These are phyloP conservation scores for Macrostomum cliftonense DNA, from an alignment of 2,888 invertebrate genomes.

Conservation along the genomic window DNA sequence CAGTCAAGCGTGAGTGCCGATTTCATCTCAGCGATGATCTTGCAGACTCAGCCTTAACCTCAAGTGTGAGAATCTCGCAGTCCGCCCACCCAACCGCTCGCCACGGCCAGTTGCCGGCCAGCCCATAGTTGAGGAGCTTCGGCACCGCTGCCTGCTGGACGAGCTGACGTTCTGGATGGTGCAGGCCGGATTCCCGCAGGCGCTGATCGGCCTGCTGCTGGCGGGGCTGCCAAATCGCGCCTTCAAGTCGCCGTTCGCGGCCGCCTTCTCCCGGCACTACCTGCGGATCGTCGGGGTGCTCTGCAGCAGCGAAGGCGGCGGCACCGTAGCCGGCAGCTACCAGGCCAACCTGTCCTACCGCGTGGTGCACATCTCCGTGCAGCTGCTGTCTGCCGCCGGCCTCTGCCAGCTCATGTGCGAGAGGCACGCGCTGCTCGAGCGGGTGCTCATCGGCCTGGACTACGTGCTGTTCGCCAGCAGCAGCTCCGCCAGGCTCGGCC, in stretches of 20 bases:
- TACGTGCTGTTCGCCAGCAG: conserved; percentile 61
- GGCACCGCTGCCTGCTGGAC: conserved; percentile 42
- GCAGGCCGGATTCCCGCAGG: conserved; percentile 87
- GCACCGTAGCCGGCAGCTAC: conserved; percentile 41
- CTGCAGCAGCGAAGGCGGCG: conserved; percentile 42
- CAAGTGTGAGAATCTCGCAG: too few species aligned
- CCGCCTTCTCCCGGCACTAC: conserved; percentile 86
- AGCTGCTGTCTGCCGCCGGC: conserved; percentile 80
- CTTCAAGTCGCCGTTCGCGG: conserved; percentile 78
- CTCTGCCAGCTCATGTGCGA: conserved; percentile 74
- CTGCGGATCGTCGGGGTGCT: conserved; percentile 77
- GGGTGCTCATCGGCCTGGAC: conserved; percentile 71
- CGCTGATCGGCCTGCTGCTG: conserved; percentile 74
- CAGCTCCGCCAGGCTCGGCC: too few species aligned
- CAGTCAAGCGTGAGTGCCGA: too few species aligned
- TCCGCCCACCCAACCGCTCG: too few species aligned
- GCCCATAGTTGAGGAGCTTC: conserved; percentile 12
- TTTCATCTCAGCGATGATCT: too few species aligned
- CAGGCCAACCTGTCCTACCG: conserved; percentile 85
- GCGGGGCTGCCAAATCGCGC: conserved; percentile 84
- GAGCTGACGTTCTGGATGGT: conserved; percentile 96
- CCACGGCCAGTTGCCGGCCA: too few species aligned
- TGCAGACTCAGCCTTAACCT: too few species aligned
- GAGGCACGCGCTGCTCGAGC: conserved; percentile 66
- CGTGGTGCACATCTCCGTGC: conserved; percentile 86